phyloP scores from a whole-genome alignment of 2,797 vertebrate species.

The Novumbra hubbsi region DNA sequence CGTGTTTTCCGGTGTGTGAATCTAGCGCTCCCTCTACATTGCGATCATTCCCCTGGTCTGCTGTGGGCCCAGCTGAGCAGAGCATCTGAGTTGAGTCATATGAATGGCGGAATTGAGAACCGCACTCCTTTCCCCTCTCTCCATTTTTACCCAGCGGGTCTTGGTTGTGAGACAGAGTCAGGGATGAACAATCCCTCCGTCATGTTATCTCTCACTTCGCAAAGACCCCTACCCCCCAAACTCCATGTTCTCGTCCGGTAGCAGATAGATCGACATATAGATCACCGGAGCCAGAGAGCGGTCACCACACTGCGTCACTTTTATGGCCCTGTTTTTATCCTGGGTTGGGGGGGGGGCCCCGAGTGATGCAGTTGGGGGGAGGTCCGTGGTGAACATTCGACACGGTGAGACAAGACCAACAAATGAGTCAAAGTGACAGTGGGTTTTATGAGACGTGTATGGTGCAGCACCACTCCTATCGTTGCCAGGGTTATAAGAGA shows the following conservation, averaged over 20 bases:
- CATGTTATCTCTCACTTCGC: slow-evolving; percentile 67
- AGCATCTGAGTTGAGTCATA: slow-evolving; percentile 42
- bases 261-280: slow-evolving; percentile 66
- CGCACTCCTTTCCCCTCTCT: slow-evolving; percentile 38
- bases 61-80: slow-evolving; percentile 17
- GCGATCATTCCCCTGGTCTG: slow-evolving; percentile 14
- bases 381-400: slow-evolving; percentile 59
- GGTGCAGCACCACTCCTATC: slow-evolving; percentile 43
- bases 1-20: slow-evolving; percentile 53
- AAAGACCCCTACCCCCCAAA: no score
- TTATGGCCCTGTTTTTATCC: slow-evolving; percentile 60
- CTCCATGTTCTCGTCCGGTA: slow-evolving; percentile 60
- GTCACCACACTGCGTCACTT: slow-evolving; percentile 69
- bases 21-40: slow-evolving; percentile 38
- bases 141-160: slow-evolving; percentile 43
- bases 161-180: slow-evolving; percentile 40
- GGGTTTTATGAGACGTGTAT: slow-evolving; percentile 73
- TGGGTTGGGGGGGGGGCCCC: slow-evolving; percentile 31
- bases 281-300: slow-evolving; percentile 63
- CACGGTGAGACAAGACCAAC: slow-evolving; percentile 75
- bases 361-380: slow-evolving; percentile 33
- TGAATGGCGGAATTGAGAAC: slow-evolving; percentile 34
- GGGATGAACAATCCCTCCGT: slow-evolving; percentile 68
- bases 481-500: neutral
- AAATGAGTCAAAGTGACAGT: slow-evolving; percentile 78